Evolutionary conservation across 2,797 vertebrate species (phyloP).

Genomic region (Phataginus tricuspis): DNA sequence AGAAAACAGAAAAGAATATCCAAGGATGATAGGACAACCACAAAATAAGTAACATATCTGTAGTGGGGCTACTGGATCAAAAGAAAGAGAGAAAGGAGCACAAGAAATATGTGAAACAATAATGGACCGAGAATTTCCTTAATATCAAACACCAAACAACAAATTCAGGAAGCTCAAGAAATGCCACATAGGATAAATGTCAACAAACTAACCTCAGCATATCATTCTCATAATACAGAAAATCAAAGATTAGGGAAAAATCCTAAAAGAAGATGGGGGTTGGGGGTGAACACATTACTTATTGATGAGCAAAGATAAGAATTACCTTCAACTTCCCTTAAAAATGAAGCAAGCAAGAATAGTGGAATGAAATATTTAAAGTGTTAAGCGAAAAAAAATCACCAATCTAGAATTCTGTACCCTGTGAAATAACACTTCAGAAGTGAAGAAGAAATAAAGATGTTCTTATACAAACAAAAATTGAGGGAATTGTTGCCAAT

Average conservation of each 20-base stretch:
- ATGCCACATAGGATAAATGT: not conserved
- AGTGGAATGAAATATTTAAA: not conserved
- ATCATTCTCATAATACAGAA: not conserved
- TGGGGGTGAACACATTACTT: not conserved
- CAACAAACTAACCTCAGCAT: not conserved
- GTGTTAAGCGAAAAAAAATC: not conserved
- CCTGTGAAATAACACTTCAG: not conserved
- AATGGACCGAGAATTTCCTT: not conserved
- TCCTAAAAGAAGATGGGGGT: not conserved
- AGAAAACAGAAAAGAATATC: not conserved
- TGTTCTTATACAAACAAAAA: not conserved
- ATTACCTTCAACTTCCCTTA: not conserved
- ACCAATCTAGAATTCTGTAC: not conserved
- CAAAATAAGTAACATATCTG: not conserved
- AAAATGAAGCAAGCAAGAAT: not conserved
- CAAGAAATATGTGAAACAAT: not conserved
- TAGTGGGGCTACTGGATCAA: not conserved
- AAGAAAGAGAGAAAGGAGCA: not conserved
- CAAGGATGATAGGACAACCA: not conserved
- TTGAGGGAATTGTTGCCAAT: not conserved
- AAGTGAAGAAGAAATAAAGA: not conserved
- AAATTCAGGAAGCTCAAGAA: not conserved
- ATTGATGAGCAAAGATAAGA: not conserved
- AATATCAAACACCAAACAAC: not conserved
- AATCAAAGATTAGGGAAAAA: not conserved